phyloP scores from a whole-genome alignment of 1,140 invertebrate genomes.

The Drosophila obscura region DNA sequence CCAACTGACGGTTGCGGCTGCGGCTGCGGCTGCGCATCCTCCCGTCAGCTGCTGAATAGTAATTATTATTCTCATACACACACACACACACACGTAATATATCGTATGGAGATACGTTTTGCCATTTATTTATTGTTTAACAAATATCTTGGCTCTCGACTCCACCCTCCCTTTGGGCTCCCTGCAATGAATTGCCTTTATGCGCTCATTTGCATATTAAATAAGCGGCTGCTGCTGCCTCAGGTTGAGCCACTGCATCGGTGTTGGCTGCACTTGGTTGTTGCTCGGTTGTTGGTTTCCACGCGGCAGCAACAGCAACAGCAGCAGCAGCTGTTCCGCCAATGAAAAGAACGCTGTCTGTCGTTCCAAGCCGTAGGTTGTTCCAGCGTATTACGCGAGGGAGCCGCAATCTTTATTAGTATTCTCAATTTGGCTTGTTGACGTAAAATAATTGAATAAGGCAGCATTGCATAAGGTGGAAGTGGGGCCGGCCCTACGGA shows the following conservation, averaged over 20 bases:
- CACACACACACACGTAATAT: neutral
- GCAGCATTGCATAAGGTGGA: slow-evolving; percentile 30
- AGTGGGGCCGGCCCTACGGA: slow-evolving; percentile 6
- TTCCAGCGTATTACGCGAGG: slow-evolving; percentile 58
- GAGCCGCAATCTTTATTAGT: slow-evolving; percentile 57
- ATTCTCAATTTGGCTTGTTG: slow-evolving; percentile 75
- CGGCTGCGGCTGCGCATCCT: slow-evolving; percentile 57
- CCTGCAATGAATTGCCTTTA: slow-evolving; percentile 79
- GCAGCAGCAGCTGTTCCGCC: slow-evolving; percentile 45
- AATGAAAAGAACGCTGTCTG: slow-evolving; percentile 61
- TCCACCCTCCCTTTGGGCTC: slow-evolving; percentile 20
- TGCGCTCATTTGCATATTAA: slow-evolving; percentile 82
- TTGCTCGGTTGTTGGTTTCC: slow-evolving; percentile 64
- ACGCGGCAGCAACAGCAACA: slow-evolving; percentile 64
- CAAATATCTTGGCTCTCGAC: slow-evolving; percentile 60
- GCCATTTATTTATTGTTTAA: slow-evolving; percentile 75
- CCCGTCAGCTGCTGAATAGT: slow-evolving; percentile 66
- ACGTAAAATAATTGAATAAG: slow-evolving; percentile 67
- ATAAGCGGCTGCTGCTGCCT: slow-evolving; percentile 56
- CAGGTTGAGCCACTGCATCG: slow-evolving; percentile 41
- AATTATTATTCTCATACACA: slow-evolving; percentile 60
- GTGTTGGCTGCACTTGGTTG: slow-evolving; percentile 52
- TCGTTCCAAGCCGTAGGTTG: slow-evolving; percentile 63
- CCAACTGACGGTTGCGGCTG: slow-evolving; percentile 46
- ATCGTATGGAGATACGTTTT: slow-evolving; percentile 17